Base-by-base conservation (phyloP, 2,797 vertebrate genomes). In the Moxostoma hubbsi region DNA sequence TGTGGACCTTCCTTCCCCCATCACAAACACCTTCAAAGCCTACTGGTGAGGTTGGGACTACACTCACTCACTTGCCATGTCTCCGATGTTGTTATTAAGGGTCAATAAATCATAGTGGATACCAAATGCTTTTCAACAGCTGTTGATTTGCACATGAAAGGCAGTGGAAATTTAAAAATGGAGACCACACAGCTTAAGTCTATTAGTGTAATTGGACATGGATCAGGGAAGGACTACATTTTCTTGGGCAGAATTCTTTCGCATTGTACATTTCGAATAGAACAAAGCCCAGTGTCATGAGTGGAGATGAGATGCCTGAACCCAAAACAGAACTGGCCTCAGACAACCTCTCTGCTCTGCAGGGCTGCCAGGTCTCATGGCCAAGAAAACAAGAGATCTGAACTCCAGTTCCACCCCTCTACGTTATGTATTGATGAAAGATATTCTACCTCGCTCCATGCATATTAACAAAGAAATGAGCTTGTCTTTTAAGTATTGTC, bases 321-420 rank as follows among this genome's bases (percentile, higher is more conserved):
- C 68, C 76, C 59, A 58, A 82, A 77, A 85, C 71, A 64, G 68
- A 68, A 76, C 49, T 85, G 75, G 55, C 66, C 79, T 79, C 63
- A 68, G 72, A 59, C 77, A 80, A 77, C 70, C 79, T 76, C 58
- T 51, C 18, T 64, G 59, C 80, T 83, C 63, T 24, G 45, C 71
- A 57, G 69, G 54, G 70, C 61, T 36, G 75, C 70, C 75, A 81
- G 67, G 43, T 68, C 61, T 66, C 70, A 47, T 71, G 45, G 55
- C 62, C 74, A 80, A 36, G 73, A 75, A 82, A 78, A 77, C 70
- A 72, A 75, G 74, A 75, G 78, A 78, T 81, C 82, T 72, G 70
- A 75, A 65, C n/a, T 83, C 49, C 58, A 62, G 70, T 74, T 81
- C 64, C 64, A 73, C 55, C 70, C 70, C 69, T 76, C 69, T 69